Percentiles rank a stretch among this genome's conserved stretches.
phyloP scores from a whole-genome alignment of 2,888 invertebrate genomes.

The Phortica magna region DNA sequence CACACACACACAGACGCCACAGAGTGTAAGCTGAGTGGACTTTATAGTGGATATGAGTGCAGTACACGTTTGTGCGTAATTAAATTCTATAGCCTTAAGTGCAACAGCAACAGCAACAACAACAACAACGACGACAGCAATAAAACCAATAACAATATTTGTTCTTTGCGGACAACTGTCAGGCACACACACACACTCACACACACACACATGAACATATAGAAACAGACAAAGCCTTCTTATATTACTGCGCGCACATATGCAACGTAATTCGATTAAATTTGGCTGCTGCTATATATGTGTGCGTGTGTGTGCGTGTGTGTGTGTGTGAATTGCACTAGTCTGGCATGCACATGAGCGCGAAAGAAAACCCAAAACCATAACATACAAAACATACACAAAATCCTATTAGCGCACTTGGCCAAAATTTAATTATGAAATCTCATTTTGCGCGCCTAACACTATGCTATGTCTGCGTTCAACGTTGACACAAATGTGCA shows the following conservation, averaged over 20 bases:
- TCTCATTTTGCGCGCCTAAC: neutral
- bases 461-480: no score
- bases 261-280: neutral
- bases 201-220: no score
- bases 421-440: constrained; percentile 47
- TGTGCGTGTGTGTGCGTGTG: neutral
- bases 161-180: constrained; percentile 51
- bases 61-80: constrained; percentile 50
- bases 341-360: neutral
- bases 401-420: constrained; percentile 51
- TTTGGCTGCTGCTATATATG: neutral
- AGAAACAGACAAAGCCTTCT: neutral
- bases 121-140: neutral
- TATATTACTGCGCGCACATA: neutral
- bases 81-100: constrained; percentile 68
- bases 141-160: constrained; percentile 54
- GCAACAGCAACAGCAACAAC: constrained; percentile 42
- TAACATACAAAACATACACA: constrained; percentile 29
- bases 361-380: neutral
- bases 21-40: neutral
- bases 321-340: constrained; percentile 17
- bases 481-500: no score
- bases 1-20: neutral
- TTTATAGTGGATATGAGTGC: neutral
- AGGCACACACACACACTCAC: neutral